phyloP scores from a whole-genome alignment of 2,797 vertebrate species.

The Sternarchorhynchus goeldii region DNA sequence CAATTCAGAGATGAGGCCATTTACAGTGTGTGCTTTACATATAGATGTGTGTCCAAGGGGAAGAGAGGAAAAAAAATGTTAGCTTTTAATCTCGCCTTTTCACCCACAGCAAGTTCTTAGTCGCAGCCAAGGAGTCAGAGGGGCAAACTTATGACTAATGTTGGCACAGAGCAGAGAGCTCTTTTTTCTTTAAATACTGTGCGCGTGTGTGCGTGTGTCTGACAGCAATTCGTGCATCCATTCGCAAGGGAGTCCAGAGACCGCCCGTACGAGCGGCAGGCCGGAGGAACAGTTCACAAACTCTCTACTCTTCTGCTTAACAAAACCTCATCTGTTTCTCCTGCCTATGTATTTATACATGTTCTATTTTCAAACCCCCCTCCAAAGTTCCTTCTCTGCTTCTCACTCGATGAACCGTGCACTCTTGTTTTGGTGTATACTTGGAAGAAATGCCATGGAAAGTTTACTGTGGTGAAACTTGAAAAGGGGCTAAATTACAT shows the following conservation, averaged over 20 bases:
- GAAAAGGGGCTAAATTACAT: conserved; percentile 70
- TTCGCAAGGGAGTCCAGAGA: conserved; percentile 48
- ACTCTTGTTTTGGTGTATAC: conserved; percentile 69
- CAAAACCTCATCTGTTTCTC: conserved; percentile 73
- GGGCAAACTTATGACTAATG: conserved; percentile 43
- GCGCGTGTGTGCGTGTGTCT: conserved; percentile 36
- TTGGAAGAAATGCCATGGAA: conserved; percentile 68
- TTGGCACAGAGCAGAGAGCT: conserved; percentile 21
- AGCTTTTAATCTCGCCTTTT: conserved; percentile 34
- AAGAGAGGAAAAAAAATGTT: conserved; percentile 10
- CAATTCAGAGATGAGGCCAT: neutral
- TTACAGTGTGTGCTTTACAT: neutral
- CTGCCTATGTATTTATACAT: conserved; percentile 71
- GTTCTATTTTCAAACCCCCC: conserved; percentile 71
- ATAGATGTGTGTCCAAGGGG: conserved; percentile 6
- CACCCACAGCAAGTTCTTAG: conserved; percentile 16
- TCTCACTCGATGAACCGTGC: conserved; percentile 53
- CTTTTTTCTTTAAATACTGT: conserved; percentile 44
- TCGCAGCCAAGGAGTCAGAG: conserved; percentile 21
- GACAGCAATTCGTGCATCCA: conserved; percentile 29
- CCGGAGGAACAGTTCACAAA: conserved; percentile 70
- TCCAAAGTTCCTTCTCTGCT: conserved; percentile 54
- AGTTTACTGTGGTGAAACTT: conserved; percentile 72
- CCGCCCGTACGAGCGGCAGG: conserved; percentile 57
- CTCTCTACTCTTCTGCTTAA: conserved; percentile 69